These are phyloP conservation scores for Aphidius ervi DNA, from an alignment of 1,140 invertebrate species.

Conservation along the genomic window DNA sequence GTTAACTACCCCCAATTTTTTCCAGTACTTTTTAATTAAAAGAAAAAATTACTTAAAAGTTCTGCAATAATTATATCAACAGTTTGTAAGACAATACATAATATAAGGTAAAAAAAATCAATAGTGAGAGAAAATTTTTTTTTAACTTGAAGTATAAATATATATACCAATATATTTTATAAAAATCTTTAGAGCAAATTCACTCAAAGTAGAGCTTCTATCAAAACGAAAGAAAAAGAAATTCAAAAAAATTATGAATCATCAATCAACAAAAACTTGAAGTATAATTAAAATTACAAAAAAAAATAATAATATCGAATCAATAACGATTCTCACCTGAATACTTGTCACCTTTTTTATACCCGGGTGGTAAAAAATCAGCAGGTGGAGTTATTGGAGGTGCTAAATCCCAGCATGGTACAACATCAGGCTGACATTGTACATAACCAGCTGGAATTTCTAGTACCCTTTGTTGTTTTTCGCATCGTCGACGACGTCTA, in stretches of 20 bases:
- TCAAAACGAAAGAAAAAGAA: too few relatives aligned
- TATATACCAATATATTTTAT: background rate
- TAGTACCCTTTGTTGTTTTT: slow-evolving; percentile 58
- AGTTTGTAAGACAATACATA: too few relatives aligned
- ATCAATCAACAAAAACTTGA: background rate
- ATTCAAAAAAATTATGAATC: background rate
- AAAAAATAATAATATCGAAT: slow-evolving; percentile 1
- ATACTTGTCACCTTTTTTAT: slow-evolving; percentile 49
- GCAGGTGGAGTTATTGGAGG: slow-evolving; percentile 66
- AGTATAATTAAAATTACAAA: background rate
- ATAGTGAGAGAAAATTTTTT: too few relatives aligned
- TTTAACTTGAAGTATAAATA: too few relatives aligned
- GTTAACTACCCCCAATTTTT: too few relatives aligned
- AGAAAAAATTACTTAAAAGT: too few relatives aligned
- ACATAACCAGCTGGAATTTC: slow-evolving; percentile 49
- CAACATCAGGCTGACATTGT: slow-evolving; percentile 56
- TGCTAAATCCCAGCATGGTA: slow-evolving; percentile 57
- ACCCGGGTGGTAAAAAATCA: slow-evolving; percentile 60
- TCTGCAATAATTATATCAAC: too few relatives aligned
- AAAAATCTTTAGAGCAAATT: too few relatives aligned
- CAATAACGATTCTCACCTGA: slow-evolving; percentile 38
- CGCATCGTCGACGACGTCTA: slow-evolving; percentile 57
- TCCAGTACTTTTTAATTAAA: too few relatives aligned
- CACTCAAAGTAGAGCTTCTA: too few relatives aligned
- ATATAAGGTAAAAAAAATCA: too few relatives aligned